A percentile compares a stretch with the other conserved stretches of the same genome.
These are phyloP conservation scores for Liasis olivaceus DNA, from an alignment of 2,797 vertebrate species.

Conservation along the genomic window DNA sequence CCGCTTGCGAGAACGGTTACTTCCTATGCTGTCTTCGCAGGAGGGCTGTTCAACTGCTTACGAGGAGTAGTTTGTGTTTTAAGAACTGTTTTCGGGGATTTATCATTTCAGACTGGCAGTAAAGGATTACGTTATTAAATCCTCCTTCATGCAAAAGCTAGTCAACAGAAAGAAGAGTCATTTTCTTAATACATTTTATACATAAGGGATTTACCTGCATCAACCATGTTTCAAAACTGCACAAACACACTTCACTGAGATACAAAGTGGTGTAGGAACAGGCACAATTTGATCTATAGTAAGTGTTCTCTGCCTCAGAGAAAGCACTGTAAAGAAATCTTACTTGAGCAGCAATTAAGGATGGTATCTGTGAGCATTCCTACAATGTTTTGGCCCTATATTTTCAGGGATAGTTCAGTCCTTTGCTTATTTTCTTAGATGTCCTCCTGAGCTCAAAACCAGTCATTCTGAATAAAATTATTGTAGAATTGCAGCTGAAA, in stretches of 20 bases:
- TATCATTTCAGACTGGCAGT: neutral
- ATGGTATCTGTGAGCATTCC: neutral
- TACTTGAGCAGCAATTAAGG: neutral
- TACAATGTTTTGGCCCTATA: neutral
- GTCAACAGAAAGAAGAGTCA: neutral
- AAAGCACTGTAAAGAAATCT: neutral
- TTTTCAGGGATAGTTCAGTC: neutral
- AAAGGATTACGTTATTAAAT: neutral
- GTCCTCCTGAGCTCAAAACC: neutral
- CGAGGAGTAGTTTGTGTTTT: neutral
- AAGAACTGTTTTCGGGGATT: neutral
- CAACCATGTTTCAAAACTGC: neutral
- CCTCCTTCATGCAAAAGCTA: neutral
- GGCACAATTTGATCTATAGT: no score
- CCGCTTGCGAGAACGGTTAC: neutral
- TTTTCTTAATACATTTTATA: neutral
- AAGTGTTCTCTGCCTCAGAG: neutral
- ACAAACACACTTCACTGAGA: neutral
- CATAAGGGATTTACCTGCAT: neutral
- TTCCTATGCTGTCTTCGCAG: neutral
- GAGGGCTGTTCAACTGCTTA: neutral
- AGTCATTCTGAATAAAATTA: neutral
- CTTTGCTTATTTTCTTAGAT: neutral
- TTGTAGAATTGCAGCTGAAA: neutral
- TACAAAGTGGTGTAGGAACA: neutral